Conservation (phyloP, 2,888 invertebrate genomes). For the Crepidodera aurea region DNA sequence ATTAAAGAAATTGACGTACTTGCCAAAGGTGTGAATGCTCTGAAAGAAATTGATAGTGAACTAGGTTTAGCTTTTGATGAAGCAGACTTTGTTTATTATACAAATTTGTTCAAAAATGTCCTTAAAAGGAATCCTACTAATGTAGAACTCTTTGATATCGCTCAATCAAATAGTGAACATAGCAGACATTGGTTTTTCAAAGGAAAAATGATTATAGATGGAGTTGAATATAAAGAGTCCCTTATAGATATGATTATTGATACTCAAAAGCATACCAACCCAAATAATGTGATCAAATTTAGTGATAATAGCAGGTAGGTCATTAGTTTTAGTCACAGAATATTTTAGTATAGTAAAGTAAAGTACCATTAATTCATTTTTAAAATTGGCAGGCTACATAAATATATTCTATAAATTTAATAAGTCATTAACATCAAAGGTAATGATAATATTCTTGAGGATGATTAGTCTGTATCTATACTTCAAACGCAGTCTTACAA, state of each 20-base stretch:
- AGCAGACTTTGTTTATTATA: constrained; percentile 92
- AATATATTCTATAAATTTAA: too few species aligned
- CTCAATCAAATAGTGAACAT: constrained; percentile 98
- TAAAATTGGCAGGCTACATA: too few species aligned
- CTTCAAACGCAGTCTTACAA: too few species aligned
- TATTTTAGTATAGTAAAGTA: too few species aligned
- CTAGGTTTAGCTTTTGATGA: constrained; percentile 89
- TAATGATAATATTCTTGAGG: too few species aligned
- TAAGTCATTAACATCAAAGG: too few species aligned
- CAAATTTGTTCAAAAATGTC: constrained; percentile 81
- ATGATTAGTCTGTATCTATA: too few species aligned
- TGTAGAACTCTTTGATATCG: constrained; percentile 97
- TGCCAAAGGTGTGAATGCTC: constrained; percentile 76
- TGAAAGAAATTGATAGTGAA: constrained; percentile 73
- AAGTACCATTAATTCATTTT: too few species aligned
- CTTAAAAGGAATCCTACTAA: constrained; percentile 93
- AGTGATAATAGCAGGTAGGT: constrained; percentile 93
- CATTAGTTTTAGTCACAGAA: too few species aligned
- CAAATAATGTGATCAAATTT: constrained; percentile 96
- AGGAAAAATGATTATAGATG: constrained; percentile 87
- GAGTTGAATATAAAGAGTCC: constrained; percentile 77
- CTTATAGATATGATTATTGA: constrained; percentile 92
- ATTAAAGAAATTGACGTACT: constrained; percentile 88
- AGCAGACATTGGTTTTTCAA: constrained; percentile 99
- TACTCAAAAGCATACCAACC: constrained; percentile 85